Percentiles rank a stretch among this genome's conserved stretches.
Conservation (phyloP, 2,113 vertebrate genomes). For the Antechinus stuartii region DNA sequence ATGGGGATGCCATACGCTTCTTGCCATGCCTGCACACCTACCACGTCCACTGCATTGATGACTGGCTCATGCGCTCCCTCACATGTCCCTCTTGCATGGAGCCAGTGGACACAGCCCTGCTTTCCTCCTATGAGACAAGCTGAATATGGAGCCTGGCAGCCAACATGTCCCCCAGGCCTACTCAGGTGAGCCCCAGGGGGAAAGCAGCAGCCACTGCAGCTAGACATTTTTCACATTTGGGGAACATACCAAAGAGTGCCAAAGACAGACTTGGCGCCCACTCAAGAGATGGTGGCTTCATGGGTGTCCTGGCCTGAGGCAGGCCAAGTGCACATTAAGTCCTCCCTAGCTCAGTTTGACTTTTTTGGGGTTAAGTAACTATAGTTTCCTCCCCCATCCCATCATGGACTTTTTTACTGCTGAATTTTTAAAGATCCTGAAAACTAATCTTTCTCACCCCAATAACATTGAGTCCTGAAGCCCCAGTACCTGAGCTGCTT, state of each 20-base stretch:
- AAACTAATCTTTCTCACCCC: background rate
- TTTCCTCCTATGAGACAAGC: conserved; percentile 77
- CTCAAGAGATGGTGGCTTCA: background rate
- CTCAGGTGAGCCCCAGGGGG: background rate
- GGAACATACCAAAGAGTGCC: conserved; percentile 57
- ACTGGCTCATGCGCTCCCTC: conserved; percentile 80
- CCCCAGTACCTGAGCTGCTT: background rate
- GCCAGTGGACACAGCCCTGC: conserved; percentile 77
- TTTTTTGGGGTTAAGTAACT: background rate
- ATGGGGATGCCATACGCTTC: conserved; percentile 75
- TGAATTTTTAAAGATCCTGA: background rate
- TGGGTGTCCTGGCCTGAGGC: background rate
- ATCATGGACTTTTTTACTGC: background rate
- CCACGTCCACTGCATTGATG: conserved; percentile 78
- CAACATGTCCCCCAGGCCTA: background rate
- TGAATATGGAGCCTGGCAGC: background rate
- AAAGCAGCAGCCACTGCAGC: background rate
- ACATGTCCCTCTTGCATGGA: conserved; percentile 80
- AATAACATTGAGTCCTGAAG: background rate
- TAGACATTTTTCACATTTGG: conserved; percentile 45
- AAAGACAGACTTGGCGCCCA: background rate
- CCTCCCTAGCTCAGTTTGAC: background rate
- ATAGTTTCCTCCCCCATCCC: background rate
- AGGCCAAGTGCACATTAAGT: background rate
- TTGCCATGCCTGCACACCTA: conserved; percentile 79